Percentiles rank a stretch among this genome's conserved stretches.
These are phyloP conservation scores for Dryocosmus kuriphilus DNA, from an alignment of 2,888 invertebrate species.

Conservation along the genomic window DNA sequence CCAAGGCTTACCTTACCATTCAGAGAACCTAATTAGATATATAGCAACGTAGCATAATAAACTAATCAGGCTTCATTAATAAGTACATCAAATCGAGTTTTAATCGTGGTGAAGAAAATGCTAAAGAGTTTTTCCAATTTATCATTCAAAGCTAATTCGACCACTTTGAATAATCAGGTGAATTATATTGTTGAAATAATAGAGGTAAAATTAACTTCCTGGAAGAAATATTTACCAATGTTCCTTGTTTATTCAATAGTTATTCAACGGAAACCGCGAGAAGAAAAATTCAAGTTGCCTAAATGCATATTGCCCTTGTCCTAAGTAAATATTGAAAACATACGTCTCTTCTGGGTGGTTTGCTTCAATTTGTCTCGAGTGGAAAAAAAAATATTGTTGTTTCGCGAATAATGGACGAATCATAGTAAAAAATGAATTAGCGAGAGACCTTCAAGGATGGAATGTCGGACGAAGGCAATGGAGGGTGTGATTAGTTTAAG, in stretches of 20 bases:
- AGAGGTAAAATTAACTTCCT: not conserved
- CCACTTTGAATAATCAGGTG: not conserved
- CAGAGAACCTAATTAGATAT: not conserved
- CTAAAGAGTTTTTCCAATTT: not conserved
- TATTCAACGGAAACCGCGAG: too few species aligned
- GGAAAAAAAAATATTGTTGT: not conserved
- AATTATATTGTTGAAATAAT: not conserved
- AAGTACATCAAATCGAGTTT: not conserved
- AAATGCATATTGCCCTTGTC: not conserved
- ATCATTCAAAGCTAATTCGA: not conserved
- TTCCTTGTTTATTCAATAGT: not conserved
- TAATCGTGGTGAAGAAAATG: not conserved
- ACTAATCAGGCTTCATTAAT: not conserved
- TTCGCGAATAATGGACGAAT: constrained; percentile 3
- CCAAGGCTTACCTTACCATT: constrained; percentile 7
- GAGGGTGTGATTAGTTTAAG: constrained; percentile 66
- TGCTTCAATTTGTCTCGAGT: not conserved
- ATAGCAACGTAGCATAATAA: not conserved
- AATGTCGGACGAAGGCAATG: constrained; percentile 40
- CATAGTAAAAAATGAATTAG: not conserved
- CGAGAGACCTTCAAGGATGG: constrained; percentile 45
- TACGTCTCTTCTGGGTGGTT: not conserved
- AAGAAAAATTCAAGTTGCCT: not conserved
- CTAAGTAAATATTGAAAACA: not conserved
- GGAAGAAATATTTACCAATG: not conserved